Evolutionary conservation across 2,113 vertebrate species (phyloP).

Genomic region (Leptosomus discolor): DNA sequence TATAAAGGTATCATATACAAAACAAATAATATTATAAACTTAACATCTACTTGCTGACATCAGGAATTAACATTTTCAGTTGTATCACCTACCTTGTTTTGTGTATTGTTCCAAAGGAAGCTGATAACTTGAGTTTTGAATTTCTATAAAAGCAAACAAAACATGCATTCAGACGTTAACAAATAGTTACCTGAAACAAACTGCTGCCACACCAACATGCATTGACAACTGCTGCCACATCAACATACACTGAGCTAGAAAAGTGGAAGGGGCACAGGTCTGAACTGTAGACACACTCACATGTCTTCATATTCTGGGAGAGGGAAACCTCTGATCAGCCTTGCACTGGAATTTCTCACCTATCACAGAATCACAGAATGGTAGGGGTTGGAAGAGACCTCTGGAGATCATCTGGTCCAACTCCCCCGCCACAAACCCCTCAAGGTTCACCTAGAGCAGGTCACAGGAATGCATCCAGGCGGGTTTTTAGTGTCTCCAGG

Average conservation of each 20-base stretch:
- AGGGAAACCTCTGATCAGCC: background rate
- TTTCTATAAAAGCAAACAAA: constrained; percentile 74
- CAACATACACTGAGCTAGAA: background rate
- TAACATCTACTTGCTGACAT: background rate
- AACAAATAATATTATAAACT: too few relatives aligned
- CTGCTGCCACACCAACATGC: background rate
- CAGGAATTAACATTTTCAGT: background rate
- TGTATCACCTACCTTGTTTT: constrained; percentile 75
- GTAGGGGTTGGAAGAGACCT: too few relatives aligned
- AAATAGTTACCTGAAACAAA: background rate
- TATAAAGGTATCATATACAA: too few relatives aligned
- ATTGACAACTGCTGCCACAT: background rate
- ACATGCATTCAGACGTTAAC: background rate
- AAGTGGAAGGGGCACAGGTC: background rate
- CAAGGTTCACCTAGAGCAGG: too few relatives aligned
- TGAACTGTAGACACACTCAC: background rate
- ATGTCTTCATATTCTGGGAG: background rate
- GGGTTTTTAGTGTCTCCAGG: too few relatives aligned
- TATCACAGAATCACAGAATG: too few relatives aligned
- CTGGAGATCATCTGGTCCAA: too few relatives aligned
- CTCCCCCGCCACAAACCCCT: too few relatives aligned
- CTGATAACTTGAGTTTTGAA: constrained; percentile 86
- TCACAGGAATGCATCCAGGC: too few relatives aligned
- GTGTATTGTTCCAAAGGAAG: constrained; percentile 88
- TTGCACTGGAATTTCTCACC: background rate